These are phyloP conservation scores for Heterotilapia buettikoferi DNA, from an alignment of 2,113 vertebrate species.

Conservation along the genomic window DNA sequence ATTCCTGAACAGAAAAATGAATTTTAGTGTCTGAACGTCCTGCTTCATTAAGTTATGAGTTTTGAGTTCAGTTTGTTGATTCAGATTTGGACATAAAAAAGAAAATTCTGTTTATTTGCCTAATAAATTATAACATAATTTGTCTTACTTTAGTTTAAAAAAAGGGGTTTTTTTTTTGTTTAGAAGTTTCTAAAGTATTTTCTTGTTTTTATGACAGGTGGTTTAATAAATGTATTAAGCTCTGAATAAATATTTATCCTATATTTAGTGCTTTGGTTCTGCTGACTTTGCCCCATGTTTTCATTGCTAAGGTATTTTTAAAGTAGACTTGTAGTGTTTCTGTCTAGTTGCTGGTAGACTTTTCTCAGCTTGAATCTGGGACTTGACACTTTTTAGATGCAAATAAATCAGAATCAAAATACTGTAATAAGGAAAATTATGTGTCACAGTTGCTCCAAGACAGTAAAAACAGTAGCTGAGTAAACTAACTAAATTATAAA, in stretches of 20 bases:
- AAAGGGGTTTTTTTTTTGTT: fast-evolving
- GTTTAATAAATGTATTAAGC: neutral
- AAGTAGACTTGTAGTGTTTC: neutral
- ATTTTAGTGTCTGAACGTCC: neutral
- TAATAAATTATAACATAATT: neutral
- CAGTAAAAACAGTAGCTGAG: neutral
- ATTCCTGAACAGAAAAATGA: neutral
- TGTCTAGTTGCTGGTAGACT: neutral
- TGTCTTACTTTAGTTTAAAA: neutral
- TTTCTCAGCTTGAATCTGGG: neutral
- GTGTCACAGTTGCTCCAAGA: neutral
- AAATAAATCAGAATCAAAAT: neutral
- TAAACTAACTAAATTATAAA: neutral
- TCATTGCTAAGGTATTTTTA: neutral
- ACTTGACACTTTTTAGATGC: neutral
- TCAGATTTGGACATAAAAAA: neutral
- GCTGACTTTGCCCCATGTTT: neutral
- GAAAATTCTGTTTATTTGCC: neutral
- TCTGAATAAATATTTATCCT: neutral
- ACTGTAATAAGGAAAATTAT: neutral
- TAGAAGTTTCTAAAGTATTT: neutral
- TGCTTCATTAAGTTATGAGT: neutral
- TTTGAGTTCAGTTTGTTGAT: neutral
- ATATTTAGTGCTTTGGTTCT: neutral
- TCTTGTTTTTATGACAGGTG: neutral